These are phyloP conservation scores for Sciurus vulgaris DNA, from an alignment of 2,797 vertebrate species.

Conservation along the genomic window DNA sequence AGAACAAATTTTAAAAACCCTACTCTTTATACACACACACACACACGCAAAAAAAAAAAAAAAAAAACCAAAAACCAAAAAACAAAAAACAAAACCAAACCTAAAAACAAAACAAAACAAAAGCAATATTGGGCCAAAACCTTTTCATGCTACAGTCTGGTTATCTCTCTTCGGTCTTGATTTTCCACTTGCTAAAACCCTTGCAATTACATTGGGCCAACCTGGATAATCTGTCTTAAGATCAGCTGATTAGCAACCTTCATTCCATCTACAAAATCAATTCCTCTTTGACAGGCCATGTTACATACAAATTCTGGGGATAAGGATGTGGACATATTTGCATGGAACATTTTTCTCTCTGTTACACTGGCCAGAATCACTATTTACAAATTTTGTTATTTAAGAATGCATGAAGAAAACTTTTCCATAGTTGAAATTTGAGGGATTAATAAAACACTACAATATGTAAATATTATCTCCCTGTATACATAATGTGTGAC, in stretches of 20 bases:
- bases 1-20: too few relatives aligned
- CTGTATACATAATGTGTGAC: neutral
- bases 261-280: neutral
- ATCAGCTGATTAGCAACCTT: neutral
- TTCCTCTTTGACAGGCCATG: neutral
- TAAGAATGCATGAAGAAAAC: neutral
- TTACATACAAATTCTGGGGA: neutral
- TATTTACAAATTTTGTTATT: neutral
- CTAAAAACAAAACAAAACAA: too few relatives aligned
- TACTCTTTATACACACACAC: too few relatives aligned
- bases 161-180: neutral
- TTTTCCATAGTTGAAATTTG: slow-evolving; percentile 1
- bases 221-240: neutral
- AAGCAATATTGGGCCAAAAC: neutral
- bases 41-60: too few relatives aligned
- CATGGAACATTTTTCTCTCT: neutral
- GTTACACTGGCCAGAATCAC: neutral
- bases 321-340: neutral
- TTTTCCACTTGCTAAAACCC: neutral
- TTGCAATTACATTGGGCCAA: neutral
- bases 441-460: neutral
- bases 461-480: neutral
- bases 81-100: too few relatives aligned
- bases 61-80: too few relatives aligned
- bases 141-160: neutral